These are phyloP conservation scores for Lathamus discolor DNA, from an alignment of 2,113 vertebrate species.

Conservation along the genomic window DNA sequence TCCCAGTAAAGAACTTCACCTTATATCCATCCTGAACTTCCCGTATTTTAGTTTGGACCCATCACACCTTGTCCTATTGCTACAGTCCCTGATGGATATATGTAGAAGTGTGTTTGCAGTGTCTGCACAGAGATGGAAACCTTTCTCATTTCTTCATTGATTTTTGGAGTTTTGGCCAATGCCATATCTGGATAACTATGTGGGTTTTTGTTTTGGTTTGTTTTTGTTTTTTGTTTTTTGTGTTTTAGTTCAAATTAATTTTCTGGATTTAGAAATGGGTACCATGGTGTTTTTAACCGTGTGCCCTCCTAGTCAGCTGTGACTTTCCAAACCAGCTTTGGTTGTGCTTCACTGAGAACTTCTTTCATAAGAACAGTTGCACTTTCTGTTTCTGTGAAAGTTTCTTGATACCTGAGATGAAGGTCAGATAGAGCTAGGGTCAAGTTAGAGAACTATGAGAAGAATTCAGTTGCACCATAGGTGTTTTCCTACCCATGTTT, in stretches of 20 bases:
- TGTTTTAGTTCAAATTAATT: not conserved
- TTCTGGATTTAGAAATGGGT: not conserved
- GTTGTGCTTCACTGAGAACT: not conserved
- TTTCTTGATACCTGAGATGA: not conserved
- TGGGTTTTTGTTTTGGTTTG: too few relatives aligned
- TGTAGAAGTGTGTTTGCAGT: not conserved
- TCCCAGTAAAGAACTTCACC: not conserved
- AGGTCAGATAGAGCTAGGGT: not conserved
- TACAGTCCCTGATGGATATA: not conserved
- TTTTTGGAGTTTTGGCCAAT: not conserved
- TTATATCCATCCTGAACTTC: not conserved
- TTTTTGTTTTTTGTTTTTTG: too few relatives aligned
- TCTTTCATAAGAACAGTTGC: not conserved
- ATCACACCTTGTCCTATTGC: not conserved
- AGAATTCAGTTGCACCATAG: not conserved
- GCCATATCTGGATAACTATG: not conserved
- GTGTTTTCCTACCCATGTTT: not conserved
- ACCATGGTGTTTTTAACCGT: not conserved
- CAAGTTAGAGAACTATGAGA: not conserved
- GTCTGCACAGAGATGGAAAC: not conserved
- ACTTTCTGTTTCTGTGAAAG: not conserved
- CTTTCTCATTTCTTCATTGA: not conserved
- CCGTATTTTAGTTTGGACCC: not conserved
- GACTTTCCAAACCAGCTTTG: not conserved
- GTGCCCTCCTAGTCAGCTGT: not conserved